Base-by-base conservation (phyloP, 2,797 vertebrate genomes). In the Oceanodroma leucorhoa region DNA sequence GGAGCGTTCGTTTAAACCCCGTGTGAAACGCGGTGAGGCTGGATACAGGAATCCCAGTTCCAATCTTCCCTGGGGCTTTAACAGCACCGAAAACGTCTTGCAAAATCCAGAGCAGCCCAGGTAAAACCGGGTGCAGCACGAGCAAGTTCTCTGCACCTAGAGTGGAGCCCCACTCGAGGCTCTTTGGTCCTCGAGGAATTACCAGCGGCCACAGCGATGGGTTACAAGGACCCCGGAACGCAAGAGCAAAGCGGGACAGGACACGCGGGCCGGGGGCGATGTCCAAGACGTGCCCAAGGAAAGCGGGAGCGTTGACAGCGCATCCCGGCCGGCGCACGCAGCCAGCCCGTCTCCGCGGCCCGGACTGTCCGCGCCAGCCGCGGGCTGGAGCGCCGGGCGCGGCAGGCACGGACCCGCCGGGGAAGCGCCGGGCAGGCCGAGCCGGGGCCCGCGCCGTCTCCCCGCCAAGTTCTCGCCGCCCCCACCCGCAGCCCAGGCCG, bases 11-110 rank as follows among this genome's bases (percentile, higher is more conserved):
- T 17, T 53, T 14, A 88, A 80, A 46, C 14, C 54, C 36, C 57
- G 5, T 0, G 11, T 11, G 54, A 90, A 91, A 55, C 0, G 17
- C 10, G 3, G 34, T 2, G 2, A 32, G 23, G 11, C 20, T 5
- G 6, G 32, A 11, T 3, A 23, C 46, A 12, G 48, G 30, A 43
- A 75, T 11, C 34, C 32, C 36, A 6, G 17, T 8, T 75, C 34
- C 61, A n/a, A 3, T 6, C 53, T 55, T 73, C 41, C 53, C 34
- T 0, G 38, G 29, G 64, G 48, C 65, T 88, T 51, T 6, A 61
- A 16, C 14, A 32, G 27, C 73, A 38, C 36, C 10, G 3, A 5
- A 6, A 70, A 27, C 1, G 5, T 6, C 87, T 45, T 30, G 40
- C 53, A 64, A 62, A 84, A 76, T 3, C 27, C 70, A 26, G 30